Conservation (phyloP, 2,888 invertebrate genomes). For the Baronia brevicornis region DNA sequence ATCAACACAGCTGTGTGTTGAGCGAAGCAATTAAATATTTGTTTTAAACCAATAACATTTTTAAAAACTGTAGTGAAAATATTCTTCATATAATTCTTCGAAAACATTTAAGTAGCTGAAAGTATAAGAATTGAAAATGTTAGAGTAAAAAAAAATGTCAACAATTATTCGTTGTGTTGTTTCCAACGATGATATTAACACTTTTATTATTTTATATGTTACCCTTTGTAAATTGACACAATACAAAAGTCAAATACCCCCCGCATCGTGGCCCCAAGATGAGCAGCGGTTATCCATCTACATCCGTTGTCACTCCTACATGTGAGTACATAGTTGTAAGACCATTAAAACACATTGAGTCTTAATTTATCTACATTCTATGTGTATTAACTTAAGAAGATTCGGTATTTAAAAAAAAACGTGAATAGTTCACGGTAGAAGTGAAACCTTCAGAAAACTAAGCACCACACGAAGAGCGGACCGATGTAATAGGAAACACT, state of each 20-base stretch:
- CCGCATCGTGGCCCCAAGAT: conserved; percentile 50
- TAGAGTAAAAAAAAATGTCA: conserved; percentile 23
- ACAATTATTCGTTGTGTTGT: conserved; percentile 38
- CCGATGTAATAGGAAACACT: too few species aligned
- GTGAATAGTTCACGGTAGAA: too few species aligned
- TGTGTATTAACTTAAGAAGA: too few species aligned
- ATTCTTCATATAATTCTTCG: neutral
- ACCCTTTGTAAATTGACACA: conserved; percentile 76
- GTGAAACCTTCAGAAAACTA: too few species aligned
- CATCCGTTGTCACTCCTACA: conserved; percentile 37
- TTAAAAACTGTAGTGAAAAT: neutral
- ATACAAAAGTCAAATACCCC: conserved; percentile 72
- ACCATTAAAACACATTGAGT: conserved; percentile 3
- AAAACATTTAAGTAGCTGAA: conserved; percentile 17
- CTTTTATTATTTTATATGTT: conserved; percentile 76
- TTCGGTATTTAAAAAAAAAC: too few species aligned
- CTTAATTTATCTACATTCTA: conserved; percentile 13
- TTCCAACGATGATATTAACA: conserved; percentile 75
- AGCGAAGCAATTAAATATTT: too few species aligned
- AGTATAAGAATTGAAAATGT: conserved; percentile 17
- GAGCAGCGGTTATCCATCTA: conserved; percentile 33
- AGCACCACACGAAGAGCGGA: too few species aligned
- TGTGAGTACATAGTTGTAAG: conserved; percentile 63
- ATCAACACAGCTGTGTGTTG: too few species aligned
- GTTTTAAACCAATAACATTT: too few species aligned